A percentile compares a stretch with the other conserved stretches of the same genome.
Evolutionary conservation across 2,888 invertebrate genomes (phyloP).

Genomic region (Prenolepis imparis): DNA sequence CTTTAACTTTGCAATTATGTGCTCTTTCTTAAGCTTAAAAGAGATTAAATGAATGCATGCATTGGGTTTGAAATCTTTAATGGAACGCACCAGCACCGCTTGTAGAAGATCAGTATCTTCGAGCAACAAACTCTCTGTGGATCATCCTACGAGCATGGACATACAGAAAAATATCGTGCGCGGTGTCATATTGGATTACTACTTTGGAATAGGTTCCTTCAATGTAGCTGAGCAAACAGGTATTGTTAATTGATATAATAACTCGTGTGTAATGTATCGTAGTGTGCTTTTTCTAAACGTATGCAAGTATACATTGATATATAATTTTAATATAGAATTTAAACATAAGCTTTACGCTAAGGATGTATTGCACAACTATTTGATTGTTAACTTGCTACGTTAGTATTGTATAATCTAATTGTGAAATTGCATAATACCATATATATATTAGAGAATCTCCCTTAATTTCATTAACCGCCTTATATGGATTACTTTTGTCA

Average conservation of each 20-base stretch:
- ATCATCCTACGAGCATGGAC: slow-evolving; percentile 46
- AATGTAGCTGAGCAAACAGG: slow-evolving; percentile 64
- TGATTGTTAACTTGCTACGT: background rate
- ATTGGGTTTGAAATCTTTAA: slow-evolving; percentile 54
- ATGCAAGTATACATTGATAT: background rate
- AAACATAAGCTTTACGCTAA: background rate
- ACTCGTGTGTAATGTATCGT: slow-evolving; percentile 15
- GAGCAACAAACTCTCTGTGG: slow-evolving; percentile 27
- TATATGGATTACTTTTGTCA: background rate
- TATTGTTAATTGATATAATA: slow-evolving; percentile 56
- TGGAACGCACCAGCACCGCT: slow-evolving; percentile 59
- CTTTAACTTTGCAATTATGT: slow-evolving; percentile 9
- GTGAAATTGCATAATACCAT: background rate
- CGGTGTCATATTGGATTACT: slow-evolving; percentile 9
- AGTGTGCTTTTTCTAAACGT: background rate
- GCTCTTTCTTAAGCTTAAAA: slow-evolving; percentile 12
- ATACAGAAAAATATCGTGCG: slow-evolving; percentile 4
- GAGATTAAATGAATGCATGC: slow-evolving; percentile 63
- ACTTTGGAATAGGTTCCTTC: slow-evolving; percentile 49
- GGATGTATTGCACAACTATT: background rate
- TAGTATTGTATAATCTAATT: slow-evolving; percentile 4
- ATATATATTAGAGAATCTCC: background rate
- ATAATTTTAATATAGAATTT: background rate
- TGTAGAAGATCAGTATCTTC: slow-evolving; percentile 52
- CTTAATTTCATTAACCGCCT: slow-evolving; percentile 31